Conservation (phyloP, 2,113 vertebrate genomes). For the Copsychus sechellarum region DNA sequence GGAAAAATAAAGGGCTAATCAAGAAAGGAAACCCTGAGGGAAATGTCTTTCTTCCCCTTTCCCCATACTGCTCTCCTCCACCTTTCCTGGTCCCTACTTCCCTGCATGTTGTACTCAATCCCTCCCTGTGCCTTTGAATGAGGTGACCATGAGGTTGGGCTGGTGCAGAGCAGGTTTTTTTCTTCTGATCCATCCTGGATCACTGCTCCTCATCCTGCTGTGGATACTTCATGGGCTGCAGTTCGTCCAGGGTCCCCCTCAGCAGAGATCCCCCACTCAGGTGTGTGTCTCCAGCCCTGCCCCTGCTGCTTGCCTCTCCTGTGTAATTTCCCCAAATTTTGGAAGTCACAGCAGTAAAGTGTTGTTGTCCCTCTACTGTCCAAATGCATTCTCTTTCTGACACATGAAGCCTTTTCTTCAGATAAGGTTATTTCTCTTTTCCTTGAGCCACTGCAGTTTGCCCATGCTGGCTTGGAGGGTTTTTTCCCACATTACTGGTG, state of each 20-base stretch:
- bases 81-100: neutral
- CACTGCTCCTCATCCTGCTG: neutral
- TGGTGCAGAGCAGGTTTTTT: neutral
- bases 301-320: too few relatives aligned
- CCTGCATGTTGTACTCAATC: neutral
- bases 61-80: neutral
- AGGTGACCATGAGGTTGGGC: neutral
- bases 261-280: too few relatives aligned
- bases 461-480: fast-evolving
- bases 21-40: neutral
- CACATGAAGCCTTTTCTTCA: neutral
- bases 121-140: neutral
- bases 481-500: neutral
- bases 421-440: neutral
- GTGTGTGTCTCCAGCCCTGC: neutral
- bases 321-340: neutral
- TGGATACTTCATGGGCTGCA: neutral
- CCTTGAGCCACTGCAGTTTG: neutral
- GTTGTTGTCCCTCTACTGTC: neutral
- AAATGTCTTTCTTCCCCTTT: neutral
- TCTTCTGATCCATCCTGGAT: neutral
- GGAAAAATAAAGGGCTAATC: neutral
- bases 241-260: neutral
- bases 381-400: neutral
- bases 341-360: neutral